These are phyloP conservation scores for Brachystomella parvula DNA, from an alignment of 1,140 invertebrate species.

Conservation along the genomic window DNA sequence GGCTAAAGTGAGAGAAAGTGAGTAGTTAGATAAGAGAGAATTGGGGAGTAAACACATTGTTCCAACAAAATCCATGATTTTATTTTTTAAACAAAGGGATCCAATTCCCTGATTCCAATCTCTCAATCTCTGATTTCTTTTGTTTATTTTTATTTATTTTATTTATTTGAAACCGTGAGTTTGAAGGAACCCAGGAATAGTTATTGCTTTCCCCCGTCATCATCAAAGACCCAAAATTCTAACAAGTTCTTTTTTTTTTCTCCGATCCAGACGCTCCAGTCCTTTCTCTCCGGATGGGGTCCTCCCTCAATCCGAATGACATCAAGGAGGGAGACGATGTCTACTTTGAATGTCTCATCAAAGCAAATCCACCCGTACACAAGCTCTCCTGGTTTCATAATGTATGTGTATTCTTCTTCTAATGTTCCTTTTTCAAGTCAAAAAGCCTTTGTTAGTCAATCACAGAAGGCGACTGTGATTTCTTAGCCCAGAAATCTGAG, in stretches of 20 bases:
- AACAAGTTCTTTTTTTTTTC: background rate
- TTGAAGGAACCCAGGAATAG: no score
- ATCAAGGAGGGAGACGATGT: conserved; percentile 48
- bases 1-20: no score
- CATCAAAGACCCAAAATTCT: no score
- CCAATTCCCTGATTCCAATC: background rate
- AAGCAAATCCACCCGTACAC: conserved; percentile 45
- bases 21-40: no score
- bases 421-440: background rate
- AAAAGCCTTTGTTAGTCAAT: background rate
- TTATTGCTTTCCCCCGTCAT: background rate
- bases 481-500: no score
- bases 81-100: background rate
- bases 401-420: conserved; percentile 37
- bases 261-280: conserved; percentile 42
- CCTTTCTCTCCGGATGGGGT: conserved; percentile 44
- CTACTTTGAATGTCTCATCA: conserved; percentile 47
- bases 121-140: background rate
- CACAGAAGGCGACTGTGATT: background rate
- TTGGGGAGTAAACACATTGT: no score
- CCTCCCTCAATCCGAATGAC: conserved; percentile 43
- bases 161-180: background rate
- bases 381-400: conserved; percentile 45
- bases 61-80: background rate
- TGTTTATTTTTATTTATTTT: background rate